Base-by-base conservation (phyloP, 2,888 invertebrate genomes). In the Cantharis rustica region DNA sequence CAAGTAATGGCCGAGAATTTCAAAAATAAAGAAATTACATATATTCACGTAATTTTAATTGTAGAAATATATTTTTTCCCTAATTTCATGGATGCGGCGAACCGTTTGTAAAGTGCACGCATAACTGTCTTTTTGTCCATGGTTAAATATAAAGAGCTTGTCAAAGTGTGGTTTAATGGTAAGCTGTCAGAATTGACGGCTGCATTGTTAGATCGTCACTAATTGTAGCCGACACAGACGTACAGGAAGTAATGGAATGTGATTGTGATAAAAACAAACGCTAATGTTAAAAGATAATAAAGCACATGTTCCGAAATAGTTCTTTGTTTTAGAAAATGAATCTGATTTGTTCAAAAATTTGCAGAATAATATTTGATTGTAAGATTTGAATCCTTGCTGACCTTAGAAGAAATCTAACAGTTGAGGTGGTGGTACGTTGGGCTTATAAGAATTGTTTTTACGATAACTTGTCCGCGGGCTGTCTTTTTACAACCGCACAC, bases 111-210 rank as follows among this genome's bases (percentile, higher is more conserved):
- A 68, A 66, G 64, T 69, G 70, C 71, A 75, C 69, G 71, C 69
- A 79, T 75, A 78, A 78, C 76, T 79, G 80, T 78, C 79, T 77
- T 78, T 66, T 68, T 74, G 80, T 81, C 81, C 77, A 78, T 82
- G 77, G 78, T 64, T 79, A 79, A 82, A 81, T 80, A 78, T 78
- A 66, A 66, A 66, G 64, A 78, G 77, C 80, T 76, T 80, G 76
- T 80, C 80, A 74, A 78, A 80, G 80, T 76, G 76, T 69, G 76
- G 80, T 80, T 81, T 80, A 82, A 82, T 82, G 79, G 81, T 81
- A 80, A 75, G 72, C 80, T 81, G 81, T 79, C 79, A 71, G 73
- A 75, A 73, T 77, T 80, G 81, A 82, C 81, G 77, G 79, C 75
- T 64, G 76, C 76, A 81, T 81, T 81, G 81, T 81, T 81, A 79